A percentile compares a stretch with the other conserved stretches of the same genome.
phyloP scores from a whole-genome alignment of 2,797 vertebrate genomes.

The Peromyscus aztecus region DNA sequence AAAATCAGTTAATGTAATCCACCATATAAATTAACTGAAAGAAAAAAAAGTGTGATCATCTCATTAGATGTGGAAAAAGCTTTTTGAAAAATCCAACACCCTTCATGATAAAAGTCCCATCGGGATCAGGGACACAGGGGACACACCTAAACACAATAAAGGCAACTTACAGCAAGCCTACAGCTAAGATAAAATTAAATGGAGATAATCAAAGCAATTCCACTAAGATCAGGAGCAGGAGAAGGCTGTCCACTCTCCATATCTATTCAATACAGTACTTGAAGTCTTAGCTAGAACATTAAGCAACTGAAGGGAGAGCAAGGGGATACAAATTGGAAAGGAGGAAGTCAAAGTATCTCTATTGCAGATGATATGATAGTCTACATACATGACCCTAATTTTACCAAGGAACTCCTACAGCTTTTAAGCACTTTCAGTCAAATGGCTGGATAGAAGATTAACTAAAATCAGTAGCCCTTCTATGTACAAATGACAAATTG shows the following conservation, averaged over 20 bases:
- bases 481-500: not conserved
- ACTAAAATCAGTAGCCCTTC: not conserved
- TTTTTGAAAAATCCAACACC: too few relatives aligned
- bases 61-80: too few relatives aligned
- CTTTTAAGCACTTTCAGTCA: not conserved
- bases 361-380: not conserved
- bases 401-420: not conserved
- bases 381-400: not conserved
- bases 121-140: not conserved
- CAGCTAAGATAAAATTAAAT: not conserved
- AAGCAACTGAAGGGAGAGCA: not conserved
- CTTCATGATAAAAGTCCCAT: not conserved
- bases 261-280: not conserved
- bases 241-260: not conserved
- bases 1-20: too few relatives aligned
- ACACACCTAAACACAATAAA: not conserved
- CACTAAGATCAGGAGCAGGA: not conserved
- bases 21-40: too few relatives aligned
- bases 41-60: too few relatives aligned
- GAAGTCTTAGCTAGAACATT: not conserved
- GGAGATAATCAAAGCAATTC: not conserved
- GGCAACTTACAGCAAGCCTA: not conserved
- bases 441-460: not conserved
- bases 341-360: not conserved
- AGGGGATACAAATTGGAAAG: not conserved